Base-by-base conservation (phyloP, 1,140 invertebrate genomes). In the Drosophila melanogaster region DNA sequence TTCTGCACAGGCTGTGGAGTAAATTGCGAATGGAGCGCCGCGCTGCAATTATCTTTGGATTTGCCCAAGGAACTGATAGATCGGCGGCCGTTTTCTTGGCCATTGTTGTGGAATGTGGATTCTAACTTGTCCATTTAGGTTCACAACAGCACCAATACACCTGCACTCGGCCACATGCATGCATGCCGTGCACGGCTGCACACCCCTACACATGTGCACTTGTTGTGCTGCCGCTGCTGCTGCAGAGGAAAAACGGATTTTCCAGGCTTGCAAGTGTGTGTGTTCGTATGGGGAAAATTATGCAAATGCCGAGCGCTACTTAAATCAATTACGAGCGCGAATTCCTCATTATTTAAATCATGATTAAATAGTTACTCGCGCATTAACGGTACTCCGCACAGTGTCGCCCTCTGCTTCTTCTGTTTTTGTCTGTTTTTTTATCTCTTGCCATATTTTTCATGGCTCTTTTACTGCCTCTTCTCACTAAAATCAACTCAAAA, bases 321-420 rank as follows among this genome's bases (percentile, higher is more conserved):
- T 89, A 80, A 89, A 89, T 84, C 84, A 89, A 89, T 89, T 89
- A 89, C 79, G 62, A 76, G 73, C 65, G 61, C 79, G 59, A 77
- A 84, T 77, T 89, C 69, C 69, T 79, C 84, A 89, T 89, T 89
- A 89, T 89, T 89, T 75, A 89, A 89, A 89, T 89, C 80, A 72
- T 70, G 62, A 65, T 84, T 89, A 89, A 89, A 89, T 66, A 79
- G 76, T 76, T 49, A 79, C 54, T 79, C 60, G 79, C 71, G 69
- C 50, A 67, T 72, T 89, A 89, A 89, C 84, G 84, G 84, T 74
- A 71, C 49, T 33, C 50, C 38, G 41, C 50, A 64, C 40, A 49
- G 26, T 71, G 65, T 62, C 60, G 61, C 60, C 60, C 40, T 49
- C 44, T 50, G 35, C 35, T 41, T 60, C 40, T 14, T 19, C 37